A percentile compares a stretch with the other conserved stretches of the same genome.
phyloP scores from a whole-genome alignment of 2,888 invertebrate species.

The Stictocephala bisonia region DNA sequence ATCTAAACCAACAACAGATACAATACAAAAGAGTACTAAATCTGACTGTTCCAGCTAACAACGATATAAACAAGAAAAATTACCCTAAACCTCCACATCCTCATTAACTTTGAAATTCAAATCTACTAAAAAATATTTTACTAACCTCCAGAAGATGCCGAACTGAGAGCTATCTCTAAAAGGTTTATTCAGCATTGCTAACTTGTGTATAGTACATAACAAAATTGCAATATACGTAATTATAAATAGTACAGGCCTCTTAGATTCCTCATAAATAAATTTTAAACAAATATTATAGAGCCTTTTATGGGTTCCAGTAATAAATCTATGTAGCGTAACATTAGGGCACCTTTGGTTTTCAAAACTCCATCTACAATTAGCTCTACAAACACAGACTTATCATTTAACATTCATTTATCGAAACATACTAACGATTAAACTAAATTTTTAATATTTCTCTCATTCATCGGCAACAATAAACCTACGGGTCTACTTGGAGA shows the following conservation, averaged over 20 bases:
- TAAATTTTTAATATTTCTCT: slow-evolving; percentile 63
- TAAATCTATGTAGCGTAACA: slow-evolving; percentile 67
- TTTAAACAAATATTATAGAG: slow-evolving; percentile 57
- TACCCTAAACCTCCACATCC: slow-evolving; percentile 27
- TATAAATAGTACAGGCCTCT: slow-evolving; percentile 58
- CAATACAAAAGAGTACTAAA: too few species aligned
- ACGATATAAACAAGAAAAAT: slow-evolving; percentile 26
- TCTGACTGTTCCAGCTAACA: slow-evolving; percentile 24
- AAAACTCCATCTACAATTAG: slow-evolving; percentile 16
- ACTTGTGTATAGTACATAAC: slow-evolving; percentile 53
- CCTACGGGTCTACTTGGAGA: slow-evolving; percentile 19
- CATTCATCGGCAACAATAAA: slow-evolving; percentile 65
- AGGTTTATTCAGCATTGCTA: slow-evolving; percentile 10
- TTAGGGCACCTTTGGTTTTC: slow-evolving; percentile 88
- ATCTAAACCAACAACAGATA: too few species aligned
- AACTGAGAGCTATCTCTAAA: neutral
- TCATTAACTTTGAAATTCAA: slow-evolving; percentile 2
- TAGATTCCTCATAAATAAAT: slow-evolving; percentile 32
- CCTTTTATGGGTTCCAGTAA: slow-evolving; percentile 62
- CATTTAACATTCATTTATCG: neutral
- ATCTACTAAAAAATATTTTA: slow-evolving; percentile 20
- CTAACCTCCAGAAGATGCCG: neutral
- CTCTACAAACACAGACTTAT: slow-evolving; percentile 17
- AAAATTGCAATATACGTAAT: slow-evolving; percentile 53
- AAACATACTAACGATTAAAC: slow-evolving; percentile 55